A percentile compares a stretch with the other conserved stretches of the same genome.
Evolutionary conservation across 2,888 invertebrate species (phyloP).

Genomic region (Lepidocyrtoides sp.): DNA sequence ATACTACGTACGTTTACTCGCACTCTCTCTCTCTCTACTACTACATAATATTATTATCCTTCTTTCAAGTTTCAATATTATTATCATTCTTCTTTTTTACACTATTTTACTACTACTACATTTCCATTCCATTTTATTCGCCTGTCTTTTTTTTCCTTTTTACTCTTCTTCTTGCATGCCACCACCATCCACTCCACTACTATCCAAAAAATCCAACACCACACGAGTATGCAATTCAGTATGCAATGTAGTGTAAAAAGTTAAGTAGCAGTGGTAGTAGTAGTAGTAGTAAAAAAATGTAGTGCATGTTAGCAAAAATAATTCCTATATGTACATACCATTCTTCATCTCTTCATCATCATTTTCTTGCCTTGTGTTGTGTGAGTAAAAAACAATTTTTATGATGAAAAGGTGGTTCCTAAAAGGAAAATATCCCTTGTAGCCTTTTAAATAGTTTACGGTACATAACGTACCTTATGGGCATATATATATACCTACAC

Average conservation of each 20-base stretch:
- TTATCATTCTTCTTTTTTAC: not conserved
- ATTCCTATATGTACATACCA: not conserved
- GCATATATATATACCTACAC: slow-evolving; percentile 19
- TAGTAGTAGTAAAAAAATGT: not conserved
- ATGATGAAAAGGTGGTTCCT: slow-evolving; percentile 48
- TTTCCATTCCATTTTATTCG: not conserved
- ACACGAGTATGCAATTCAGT: not conserved
- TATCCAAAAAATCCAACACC: too few relatives aligned
- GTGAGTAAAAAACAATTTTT: slow-evolving; percentile 11
- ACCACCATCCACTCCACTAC: not conserved
- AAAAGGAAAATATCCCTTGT: not conserved
- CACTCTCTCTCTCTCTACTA: too few relatives aligned
- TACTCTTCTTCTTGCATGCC: not conserved
- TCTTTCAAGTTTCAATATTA: not conserved
- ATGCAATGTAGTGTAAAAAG: not conserved
- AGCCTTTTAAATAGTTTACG: slow-evolving; percentile 36
- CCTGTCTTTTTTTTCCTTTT: not conserved
- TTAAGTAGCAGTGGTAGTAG: too few relatives aligned
- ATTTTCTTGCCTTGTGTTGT: too few relatives aligned
- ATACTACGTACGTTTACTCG: too few relatives aligned
- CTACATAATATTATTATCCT: not conserved
- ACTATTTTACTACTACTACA: not conserved
- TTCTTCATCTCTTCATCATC: not conserved
- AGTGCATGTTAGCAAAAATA: not conserved
- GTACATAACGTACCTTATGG: slow-evolving; percentile 20